Evolutionary conservation across 2,113 vertebrate species (phyloP).

Genomic region (Amia ocellicauda): DNA sequence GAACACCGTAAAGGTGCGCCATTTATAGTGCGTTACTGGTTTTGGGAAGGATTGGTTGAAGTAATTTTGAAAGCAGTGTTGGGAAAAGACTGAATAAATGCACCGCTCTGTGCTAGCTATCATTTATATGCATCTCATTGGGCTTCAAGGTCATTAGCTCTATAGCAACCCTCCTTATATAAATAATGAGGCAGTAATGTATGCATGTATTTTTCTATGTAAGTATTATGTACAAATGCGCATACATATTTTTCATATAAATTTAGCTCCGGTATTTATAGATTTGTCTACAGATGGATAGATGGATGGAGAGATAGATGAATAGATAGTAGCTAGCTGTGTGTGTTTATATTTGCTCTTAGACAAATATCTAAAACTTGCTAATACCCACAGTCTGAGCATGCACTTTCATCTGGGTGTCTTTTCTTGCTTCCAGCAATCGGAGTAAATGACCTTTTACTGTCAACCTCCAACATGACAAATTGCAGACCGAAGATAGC

Average conservation of each 20-base stretch:
- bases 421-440: slow-evolving; percentile 70
- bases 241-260: slow-evolving; percentile 27
- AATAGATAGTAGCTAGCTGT: slow-evolving; percentile 55
- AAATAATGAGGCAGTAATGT: slow-evolving; percentile 22
- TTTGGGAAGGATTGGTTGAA: slow-evolving; percentile 8
- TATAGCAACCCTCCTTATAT: slow-evolving; percentile 11
- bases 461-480: slow-evolving; percentile 75
- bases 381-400: slow-evolving; percentile 58
- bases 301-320: slow-evolving; percentile 54
- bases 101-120: slow-evolving; percentile 7
- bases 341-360: no score
- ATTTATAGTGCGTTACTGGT: slow-evolving; percentile 18
- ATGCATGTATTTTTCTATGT: no score
- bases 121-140: slow-evolving; percentile 10
- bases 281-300: slow-evolving; percentile 41
- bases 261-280: slow-evolving; percentile 35
- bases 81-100: slow-evolving; percentile 14
- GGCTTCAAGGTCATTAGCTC: slow-evolving; percentile 23
- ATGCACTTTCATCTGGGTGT: slow-evolving; percentile 67
- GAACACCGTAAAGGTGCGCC: slow-evolving; percentile 9
- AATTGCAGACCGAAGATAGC: slow-evolving; percentile 69
- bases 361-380: slow-evolving; percentile 62
- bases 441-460: slow-evolving; percentile 77
- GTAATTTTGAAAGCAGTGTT: slow-evolving; percentile 2
- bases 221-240: slow-evolving; percentile 28